phyloP scores from a whole-genome alignment of 2,797 vertebrate genomes.

The Dryobates pubescens region DNA sequence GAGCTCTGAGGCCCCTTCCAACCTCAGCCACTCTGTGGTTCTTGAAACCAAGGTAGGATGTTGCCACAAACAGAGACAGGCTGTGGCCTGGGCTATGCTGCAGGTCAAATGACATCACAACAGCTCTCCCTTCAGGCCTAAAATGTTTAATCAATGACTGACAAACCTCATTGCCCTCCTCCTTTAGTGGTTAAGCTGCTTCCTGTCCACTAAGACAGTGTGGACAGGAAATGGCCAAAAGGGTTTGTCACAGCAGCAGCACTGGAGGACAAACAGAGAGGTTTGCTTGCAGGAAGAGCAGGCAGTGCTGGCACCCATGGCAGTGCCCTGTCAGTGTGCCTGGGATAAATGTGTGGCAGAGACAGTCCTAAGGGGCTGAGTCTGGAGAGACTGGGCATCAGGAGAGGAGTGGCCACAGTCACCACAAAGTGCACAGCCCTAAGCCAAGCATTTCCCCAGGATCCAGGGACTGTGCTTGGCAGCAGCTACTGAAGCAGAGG shows the following conservation, averaged over 20 bases:
- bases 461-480: background rate
- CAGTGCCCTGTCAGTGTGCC: background rate
- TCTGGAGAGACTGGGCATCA: background rate
- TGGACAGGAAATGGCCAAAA: background rate
- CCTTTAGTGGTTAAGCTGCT: background rate
- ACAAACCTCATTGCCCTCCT: background rate
- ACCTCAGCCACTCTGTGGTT: background rate
- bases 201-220: background rate
- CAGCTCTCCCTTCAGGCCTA: background rate
- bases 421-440: background rate
- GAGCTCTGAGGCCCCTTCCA: too few species aligned
- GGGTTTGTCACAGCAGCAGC: background rate
- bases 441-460: background rate
- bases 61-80: background rate
- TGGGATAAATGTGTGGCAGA: background rate
- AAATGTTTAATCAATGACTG: background rate
- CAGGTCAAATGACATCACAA: background rate
- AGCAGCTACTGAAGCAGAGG: background rate
- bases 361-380: background rate
- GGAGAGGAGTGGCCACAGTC: background rate
- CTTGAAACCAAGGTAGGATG: background rate
- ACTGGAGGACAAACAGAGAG: background rate
- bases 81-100: background rate
- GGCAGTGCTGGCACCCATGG: background rate
- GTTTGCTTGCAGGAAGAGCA: background rate